Evolutionary conservation across 2,113 vertebrate species (phyloP).

Genomic region (Oryctolagus cuniculus): mOryCun1.1 NC_091444.1:105651501-105652000

Average conservation of each 20-base stretch:
- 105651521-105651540: no score
- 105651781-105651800: conserved; percentile 34
- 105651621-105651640: no score
- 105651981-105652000: conserved; percentile 74
- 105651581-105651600: no score
- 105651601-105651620: no score
- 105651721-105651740: not conserved
- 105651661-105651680: conserved; percentile 31
- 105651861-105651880: conserved; percentile 59
- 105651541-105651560: no score
- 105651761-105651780: conserved; percentile 76
- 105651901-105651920: conserved; percentile 49
- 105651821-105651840: conserved; percentile 55
- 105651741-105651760: conserved; percentile 61
- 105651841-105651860: not conserved
- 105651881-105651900: conserved; percentile 52
- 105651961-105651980: conserved; percentile 60
- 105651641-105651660: conserved; percentile 56
- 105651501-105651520: no score
- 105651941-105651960: conserved; percentile 65
- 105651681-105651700: no score
- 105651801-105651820: no score
- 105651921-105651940: conserved; percentile 53
- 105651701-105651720: no score
- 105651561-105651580: no score